A percentile compares a stretch with the other conserved stretches of the same genome.
Evolutionary conservation across 2,888 invertebrate genomes (phyloP).

Genomic region (Hofmannophila pseudospretella): DNA sequence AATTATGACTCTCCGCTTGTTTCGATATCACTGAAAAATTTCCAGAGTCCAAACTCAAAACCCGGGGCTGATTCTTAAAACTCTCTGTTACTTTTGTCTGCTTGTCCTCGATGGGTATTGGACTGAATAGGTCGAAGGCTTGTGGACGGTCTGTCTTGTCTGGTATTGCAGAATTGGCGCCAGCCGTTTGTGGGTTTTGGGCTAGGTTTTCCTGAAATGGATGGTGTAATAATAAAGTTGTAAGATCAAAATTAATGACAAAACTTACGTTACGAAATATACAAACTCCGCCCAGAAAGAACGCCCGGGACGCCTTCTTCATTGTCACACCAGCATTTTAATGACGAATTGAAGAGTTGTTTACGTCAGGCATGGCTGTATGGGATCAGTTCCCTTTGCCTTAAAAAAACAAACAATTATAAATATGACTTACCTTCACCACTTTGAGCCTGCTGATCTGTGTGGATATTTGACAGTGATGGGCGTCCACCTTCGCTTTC

Average conservation of each 20-base stretch:
- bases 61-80: slow-evolving; percentile 46
- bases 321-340: too few species aligned
- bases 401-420: too few species aligned
- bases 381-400: too few species aligned
- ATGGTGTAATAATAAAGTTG: not conserved
- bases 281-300: too few species aligned
- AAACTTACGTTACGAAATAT: too few species aligned
- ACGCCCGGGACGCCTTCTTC: too few species aligned
- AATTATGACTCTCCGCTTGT: slow-evolving; percentile 41
- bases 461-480: slow-evolving; percentile 79
- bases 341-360: too few species aligned
- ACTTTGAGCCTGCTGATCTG: slow-evolving; percentile 82
- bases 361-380: too few species aligned
- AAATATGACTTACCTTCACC: slow-evolving; percentile 76
- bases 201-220: slow-evolving; percentile 45
- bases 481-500: slow-evolving; percentile 77
- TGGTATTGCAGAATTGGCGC: slow-evolving; percentile 24
- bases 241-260: too few species aligned
- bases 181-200: slow-evolving; percentile 26
- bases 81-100: slow-evolving; percentile 51
- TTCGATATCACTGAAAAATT: slow-evolving; percentile 64
- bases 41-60: slow-evolving; percentile 60
- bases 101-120: slow-evolving; percentile 64
- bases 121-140: slow-evolving; percentile 74
- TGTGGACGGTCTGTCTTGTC: slow-evolving; percentile 48